Conservation (phyloP, 2,113 vertebrate species). For the Psittacara wagleri region DNA sequence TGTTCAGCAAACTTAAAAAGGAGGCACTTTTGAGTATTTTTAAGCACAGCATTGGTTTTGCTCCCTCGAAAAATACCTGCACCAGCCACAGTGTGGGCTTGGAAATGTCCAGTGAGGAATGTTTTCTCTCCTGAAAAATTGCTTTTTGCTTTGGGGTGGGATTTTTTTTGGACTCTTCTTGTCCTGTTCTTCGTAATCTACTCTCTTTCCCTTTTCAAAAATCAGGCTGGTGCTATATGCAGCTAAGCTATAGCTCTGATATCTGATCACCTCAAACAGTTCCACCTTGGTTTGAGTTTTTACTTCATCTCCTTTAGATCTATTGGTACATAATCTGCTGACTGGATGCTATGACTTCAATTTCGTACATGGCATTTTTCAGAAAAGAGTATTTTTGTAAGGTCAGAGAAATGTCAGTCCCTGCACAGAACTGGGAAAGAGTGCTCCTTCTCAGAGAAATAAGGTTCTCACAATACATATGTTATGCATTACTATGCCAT, state of each 20-base stretch:
- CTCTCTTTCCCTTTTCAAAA: background rate
- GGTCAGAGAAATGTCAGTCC: background rate
- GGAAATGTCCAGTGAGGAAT: background rate
- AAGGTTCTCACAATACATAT: background rate
- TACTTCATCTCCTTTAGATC: background rate
- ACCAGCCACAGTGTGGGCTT: background rate
- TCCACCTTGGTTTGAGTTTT: background rate
- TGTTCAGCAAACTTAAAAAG: background rate
- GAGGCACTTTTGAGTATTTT: background rate
- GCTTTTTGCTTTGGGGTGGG: background rate
- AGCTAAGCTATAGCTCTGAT: background rate
- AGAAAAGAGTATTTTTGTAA: background rate
- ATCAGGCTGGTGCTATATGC: background rate
- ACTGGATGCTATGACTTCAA: background rate
- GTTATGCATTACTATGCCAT: background rate
- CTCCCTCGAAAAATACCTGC: background rate
- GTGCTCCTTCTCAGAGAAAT: background rate
- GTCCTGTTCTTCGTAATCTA: background rate
- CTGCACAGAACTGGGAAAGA: background rate
- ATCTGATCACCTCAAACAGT: background rate
- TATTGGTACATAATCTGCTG: background rate
- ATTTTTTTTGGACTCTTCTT: background rate
- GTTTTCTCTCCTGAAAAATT: background rate
- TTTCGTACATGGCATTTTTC: background rate
- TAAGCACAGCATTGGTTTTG: background rate